These are phyloP conservation scores for Crotophaga sulcirostris DNA, from an alignment of 2,113 vertebrate species.

Conservation along the genomic window DNA sequence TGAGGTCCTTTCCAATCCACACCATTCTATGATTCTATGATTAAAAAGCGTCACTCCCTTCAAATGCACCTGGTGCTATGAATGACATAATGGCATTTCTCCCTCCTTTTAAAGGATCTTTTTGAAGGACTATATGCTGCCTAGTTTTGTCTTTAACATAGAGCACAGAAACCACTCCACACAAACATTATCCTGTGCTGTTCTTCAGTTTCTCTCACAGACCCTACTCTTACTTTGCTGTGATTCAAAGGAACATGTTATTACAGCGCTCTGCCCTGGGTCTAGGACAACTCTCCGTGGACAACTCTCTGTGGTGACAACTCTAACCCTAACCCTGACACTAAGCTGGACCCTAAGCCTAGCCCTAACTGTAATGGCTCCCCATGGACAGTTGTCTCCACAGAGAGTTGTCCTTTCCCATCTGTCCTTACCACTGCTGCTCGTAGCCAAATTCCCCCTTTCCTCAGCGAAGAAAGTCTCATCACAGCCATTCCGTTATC, in stretches of 20 bases:
- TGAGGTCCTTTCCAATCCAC: too few species aligned
- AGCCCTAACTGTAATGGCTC: too few species aligned
- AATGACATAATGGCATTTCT: background rate
- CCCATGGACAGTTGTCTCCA: too few species aligned
- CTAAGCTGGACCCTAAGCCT: too few species aligned
- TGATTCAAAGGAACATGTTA: background rate
- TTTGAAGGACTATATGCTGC: background rate
- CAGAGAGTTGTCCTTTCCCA: too few species aligned
- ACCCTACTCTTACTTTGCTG: background rate
- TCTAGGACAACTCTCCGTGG: too few species aligned
- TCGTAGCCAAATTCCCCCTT: background rate
- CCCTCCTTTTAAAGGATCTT: background rate
- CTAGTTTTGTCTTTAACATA: background rate
- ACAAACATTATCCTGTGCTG: background rate
- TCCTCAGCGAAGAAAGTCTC: background rate
- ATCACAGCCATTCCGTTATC: background rate
- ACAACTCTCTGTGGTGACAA: too few species aligned
- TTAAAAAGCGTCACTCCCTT: too few species aligned
- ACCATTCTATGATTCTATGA: too few species aligned
- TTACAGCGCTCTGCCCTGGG: background rate
- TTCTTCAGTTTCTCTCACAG: background rate
- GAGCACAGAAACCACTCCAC: background rate
- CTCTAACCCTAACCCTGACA: too few species aligned
- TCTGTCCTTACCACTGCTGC: background rate
- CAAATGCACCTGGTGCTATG: background rate